A percentile compares a stretch with the other conserved stretches of the same genome.
These are phyloP conservation scores for Apogon talboti DNA, from an alignment of 2,797 vertebrate species.

Conservation along the genomic window DNA sequence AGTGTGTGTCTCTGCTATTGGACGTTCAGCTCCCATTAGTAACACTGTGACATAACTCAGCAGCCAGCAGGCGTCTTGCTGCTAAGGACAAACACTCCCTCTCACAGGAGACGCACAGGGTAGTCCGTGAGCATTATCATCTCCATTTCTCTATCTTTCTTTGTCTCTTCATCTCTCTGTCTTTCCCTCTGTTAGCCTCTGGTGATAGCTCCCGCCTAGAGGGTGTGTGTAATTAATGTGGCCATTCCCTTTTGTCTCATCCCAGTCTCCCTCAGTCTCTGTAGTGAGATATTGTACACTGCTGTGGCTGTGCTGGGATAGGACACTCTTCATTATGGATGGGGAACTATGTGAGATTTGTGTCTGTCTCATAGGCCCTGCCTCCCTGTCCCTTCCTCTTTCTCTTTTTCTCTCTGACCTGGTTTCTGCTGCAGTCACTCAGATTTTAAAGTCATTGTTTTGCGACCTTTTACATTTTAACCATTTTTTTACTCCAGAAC, in stretches of 20 bases:
- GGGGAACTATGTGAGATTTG: constrained; percentile 53
- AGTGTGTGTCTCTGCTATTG: constrained; percentile 38
- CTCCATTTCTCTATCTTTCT: constrained; percentile 63
- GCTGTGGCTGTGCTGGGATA: constrained; percentile 58
- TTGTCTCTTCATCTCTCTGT: constrained; percentile 62
- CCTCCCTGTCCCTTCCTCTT: constrained; percentile 60
- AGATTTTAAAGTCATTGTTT: constrained; percentile 51
- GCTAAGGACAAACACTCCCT: constrained; percentile 75
- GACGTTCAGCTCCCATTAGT: constrained; percentile 71
- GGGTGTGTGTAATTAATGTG: constrained; percentile 81
- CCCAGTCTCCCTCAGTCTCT: constrained; percentile 68
- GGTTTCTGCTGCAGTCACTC: constrained; percentile 60
- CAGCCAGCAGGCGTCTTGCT: constrained; percentile 74
- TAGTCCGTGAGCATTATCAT: constrained; percentile 65
- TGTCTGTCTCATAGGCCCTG: constrained; percentile 68
- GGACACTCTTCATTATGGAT: constrained; percentile 75
- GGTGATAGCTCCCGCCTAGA: constrained; percentile 74
- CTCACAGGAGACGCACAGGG: constrained; percentile 63
- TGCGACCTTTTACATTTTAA: constrained; percentile 48
- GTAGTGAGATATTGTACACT: constrained; percentile 61
- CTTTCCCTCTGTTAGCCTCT: constrained; percentile 62
- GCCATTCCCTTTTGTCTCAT: constrained; percentile 78
- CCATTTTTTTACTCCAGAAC: constrained; percentile 4
- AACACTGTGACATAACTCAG: constrained; percentile 76
- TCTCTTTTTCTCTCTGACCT: constrained; percentile 63